Evolutionary conservation across 2,888 invertebrate genomes (phyloP).

Genomic region (Notodonta dromedarius): DNA sequence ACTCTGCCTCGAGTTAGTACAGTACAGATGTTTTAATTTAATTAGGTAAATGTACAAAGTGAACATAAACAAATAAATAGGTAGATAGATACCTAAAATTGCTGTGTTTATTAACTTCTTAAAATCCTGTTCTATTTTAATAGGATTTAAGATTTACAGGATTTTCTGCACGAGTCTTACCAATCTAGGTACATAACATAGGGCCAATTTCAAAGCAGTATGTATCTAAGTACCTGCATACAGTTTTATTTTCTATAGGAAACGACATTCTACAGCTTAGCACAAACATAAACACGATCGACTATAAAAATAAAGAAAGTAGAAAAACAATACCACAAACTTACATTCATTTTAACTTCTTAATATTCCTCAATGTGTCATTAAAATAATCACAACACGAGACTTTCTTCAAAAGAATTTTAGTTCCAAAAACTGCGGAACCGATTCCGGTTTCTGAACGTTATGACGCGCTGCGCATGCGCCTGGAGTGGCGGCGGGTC

Average conservation of each 20-base stretch:
- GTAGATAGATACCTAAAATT: too few relatives aligned
- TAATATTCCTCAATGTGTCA: constrained; percentile 37
- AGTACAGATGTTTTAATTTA: too few relatives aligned
- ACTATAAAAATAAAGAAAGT: constrained; percentile 27
- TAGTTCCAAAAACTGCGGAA: constrained; percentile 32
- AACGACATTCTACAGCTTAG: constrained; percentile 2
- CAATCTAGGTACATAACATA: too few relatives aligned
- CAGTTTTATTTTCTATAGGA: not conserved
- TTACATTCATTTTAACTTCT: constrained; percentile 38
- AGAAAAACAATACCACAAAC: constrained; percentile 12
- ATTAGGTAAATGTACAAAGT: too few relatives aligned
- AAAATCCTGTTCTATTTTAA: too few relatives aligned
- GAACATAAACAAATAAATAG: too few relatives aligned
- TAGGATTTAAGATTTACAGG: too few relatives aligned
- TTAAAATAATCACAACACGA: constrained; percentile 39
- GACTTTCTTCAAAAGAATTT: constrained; percentile 42
- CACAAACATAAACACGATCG: constrained; percentile 14
- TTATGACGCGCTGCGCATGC: constrained; percentile 25
- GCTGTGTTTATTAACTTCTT: too few relatives aligned
- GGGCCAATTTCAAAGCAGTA: too few relatives aligned
- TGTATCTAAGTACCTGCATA: too few relatives aligned
- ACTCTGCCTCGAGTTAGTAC: too few relatives aligned
- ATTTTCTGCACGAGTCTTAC: too few relatives aligned
- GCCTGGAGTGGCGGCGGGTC: constrained; percentile 32
- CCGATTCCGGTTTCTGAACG: constrained; percentile 21